Base-by-base conservation (phyloP, 2,888 invertebrate genomes). In the Chloromyia formosa region DNA sequence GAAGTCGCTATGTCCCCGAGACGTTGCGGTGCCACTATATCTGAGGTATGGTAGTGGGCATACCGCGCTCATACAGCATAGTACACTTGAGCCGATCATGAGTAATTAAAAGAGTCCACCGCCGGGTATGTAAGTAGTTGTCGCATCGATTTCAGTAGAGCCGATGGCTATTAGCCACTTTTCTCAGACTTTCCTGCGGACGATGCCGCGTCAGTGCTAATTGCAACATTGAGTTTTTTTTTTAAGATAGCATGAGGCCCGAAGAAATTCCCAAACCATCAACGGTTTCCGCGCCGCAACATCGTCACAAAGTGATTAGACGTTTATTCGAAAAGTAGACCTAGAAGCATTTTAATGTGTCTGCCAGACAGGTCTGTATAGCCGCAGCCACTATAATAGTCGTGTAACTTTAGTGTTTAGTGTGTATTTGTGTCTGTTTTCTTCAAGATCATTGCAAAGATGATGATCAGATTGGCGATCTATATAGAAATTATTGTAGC, bases 371-470 rank as follows among this genome's bases (percentile, higher is more conserved):
- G 16, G 22, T 9, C 12, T 18, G 49, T 22, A 12, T 14, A 66
- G 49, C 18, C n/a, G n/a, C 45, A 66, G 66, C 45, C 45, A 35
- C 27, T 35, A 35, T 35, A 7, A 66, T 66, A 66, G 45, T 66
- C 35, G 45, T 22, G 22, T 49, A 66, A 45, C 66, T 35, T 45
- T 9, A 20, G 66, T 49, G 66, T 23, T 66, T 66, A 66, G 66
- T 66, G 45, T 22, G 22, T 45, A 49, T 16, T 22, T 66, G 66
- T 45, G 14, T 66, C 66, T 49, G 45, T 45, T 49, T 49, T 66
- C 22, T 22, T 66, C 22, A 66, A 66, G 66, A 66, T 49, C 45
- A 22, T 66, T 66, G 66, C 66, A 20, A 49, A 66, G 66, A 66
- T 66, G 42, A 42, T 7, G 66, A 66, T 66, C 35, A 42, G 66